Evolutionary conservation across 2,113 vertebrate genomes (phyloP), one percentile per base, ranked within the genome.

Genomic region (Otocyon megalotis): DNA sequence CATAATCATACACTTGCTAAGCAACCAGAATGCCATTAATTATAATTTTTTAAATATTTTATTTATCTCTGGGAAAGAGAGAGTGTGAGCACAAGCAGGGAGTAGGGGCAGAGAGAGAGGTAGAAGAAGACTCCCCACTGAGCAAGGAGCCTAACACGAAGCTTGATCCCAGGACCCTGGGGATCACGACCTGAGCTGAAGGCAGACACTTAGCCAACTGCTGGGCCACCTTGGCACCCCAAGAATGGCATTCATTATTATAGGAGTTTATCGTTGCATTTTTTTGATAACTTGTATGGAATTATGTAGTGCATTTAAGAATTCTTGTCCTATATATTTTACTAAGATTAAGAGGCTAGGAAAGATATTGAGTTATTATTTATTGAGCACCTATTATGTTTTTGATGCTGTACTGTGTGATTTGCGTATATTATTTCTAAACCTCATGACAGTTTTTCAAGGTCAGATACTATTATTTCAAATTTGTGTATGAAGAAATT

Each of bases 1-100:
- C 28, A 87, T 76, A 87, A 63, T 81, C 37, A 67, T 85, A 91
- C 63, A 67, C 35, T 95, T 85, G 60, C 37, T 95, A 91, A 92
- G 37, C 19, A 88, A 20, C 1, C 82, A 4, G 92, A 80, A 90
- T 63, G 16, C 8, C 5, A 81, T 81, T 96, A 89, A n/a, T 87
- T 71, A 97, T 88, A 43, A 43, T 83, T 26, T 69, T 69, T 35
- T 10, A 35, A 35, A 13, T 17, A 35, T 69, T 69, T 69, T 69
- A 82, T 69, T 69, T 69, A 69, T n/a, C n/a, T 69, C n/a, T 69
- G 67, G 35, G 67, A 69, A 30, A 67, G 65, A 69, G 32, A 20
- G 32, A 35, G 67, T 69, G 9, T 13, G 3, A 35, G 32, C 17
- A 69, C 67, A 69, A 69, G 67, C 17, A 7, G 32, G 67, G 17